Evolutionary conservation across 2,113 vertebrate genomes (phyloP).

Genomic region (Oryzias curvinotus): DNA sequence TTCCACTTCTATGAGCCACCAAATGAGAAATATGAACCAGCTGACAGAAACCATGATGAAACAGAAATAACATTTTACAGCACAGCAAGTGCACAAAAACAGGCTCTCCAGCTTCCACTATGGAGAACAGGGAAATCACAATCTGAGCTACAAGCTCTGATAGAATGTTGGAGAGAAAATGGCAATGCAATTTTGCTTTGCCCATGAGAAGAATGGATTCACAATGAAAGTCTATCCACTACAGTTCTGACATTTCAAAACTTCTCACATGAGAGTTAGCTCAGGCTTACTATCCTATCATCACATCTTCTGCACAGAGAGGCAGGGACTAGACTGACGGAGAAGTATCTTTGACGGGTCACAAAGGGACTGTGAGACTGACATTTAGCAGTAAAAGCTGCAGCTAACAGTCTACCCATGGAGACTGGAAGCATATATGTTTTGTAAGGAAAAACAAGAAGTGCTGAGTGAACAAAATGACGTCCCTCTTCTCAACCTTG

Average conservation of each 20-base stretch:
- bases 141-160: slow-evolving; percentile 23
- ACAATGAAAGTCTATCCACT: slow-evolving; percentile 38
- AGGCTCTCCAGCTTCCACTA: slow-evolving; percentile 6
- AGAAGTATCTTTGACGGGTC: slow-evolving; percentile 25
- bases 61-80: slow-evolving; percentile 35
- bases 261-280: slow-evolving; percentile 27
- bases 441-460: slow-evolving; percentile 40
- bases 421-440: slow-evolving; percentile 44
- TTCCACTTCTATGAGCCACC: slow-evolving; percentile 10
- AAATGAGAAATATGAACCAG: slow-evolving; percentile 22
- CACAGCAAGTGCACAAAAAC: slow-evolving; percentile 22
- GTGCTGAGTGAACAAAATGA: slow-evolving; percentile 43
- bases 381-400: slow-evolving; percentile 53
- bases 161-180: slow-evolving; percentile 52
- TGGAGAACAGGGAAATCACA: slow-evolving; percentile 18
- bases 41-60: slow-evolving; percentile 27
- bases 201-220: slow-evolving; percentile 30
- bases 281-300: slow-evolving; percentile 15
- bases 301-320: slow-evolving; percentile 29
- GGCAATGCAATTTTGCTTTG: slow-evolving; percentile 50
- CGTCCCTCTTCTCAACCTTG: slow-evolving; percentile 35
- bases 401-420: slow-evolving; percentile 39
- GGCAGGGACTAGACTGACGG: slow-evolving; percentile 15
- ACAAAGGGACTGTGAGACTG: slow-evolving; percentile 37
- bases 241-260: slow-evolving; percentile 51